These are phyloP conservation scores for human DNA, from an alignment of 2,113 vertebrate genomes.

Conservation along the genomic window GRCh38 chr18:26507501-26508000, in stretches of 20 bases:
- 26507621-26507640: accelerated
- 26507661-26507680: not conserved
- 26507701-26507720: not conserved
- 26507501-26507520: too few relatives aligned
- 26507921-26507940: not conserved
- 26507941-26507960: not conserved
- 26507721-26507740: not conserved
- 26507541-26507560: too few relatives aligned
- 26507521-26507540: too few relatives aligned
- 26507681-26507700: not conserved
- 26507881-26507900: not conserved
- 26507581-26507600: too few relatives aligned
- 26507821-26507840: not conserved
- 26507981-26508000: not conserved
- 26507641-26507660: not conserved
- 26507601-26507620: not conserved
- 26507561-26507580: too few relatives aligned
- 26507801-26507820: not conserved
- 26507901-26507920: not conserved
- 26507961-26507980: not conserved
- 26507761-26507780: not conserved
- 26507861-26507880: too few relatives aligned
- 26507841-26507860: not conserved
- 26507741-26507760: not conserved
- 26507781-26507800: not conserved